These are phyloP conservation scores for Pararge aegeria DNA, from an alignment of 1,140 invertebrate genomes.

Conservation along the genomic window DNA sequence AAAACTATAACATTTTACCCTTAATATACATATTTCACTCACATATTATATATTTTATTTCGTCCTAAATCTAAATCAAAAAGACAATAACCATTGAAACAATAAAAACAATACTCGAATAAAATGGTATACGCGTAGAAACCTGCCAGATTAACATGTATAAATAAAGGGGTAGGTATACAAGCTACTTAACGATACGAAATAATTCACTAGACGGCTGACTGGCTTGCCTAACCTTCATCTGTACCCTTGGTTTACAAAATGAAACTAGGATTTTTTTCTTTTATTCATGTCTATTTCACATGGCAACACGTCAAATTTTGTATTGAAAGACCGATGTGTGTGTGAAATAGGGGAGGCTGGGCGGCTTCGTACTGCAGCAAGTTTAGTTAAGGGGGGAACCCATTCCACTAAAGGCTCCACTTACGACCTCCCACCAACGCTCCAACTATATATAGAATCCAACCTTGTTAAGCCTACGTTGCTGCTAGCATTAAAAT, in stretches of 20 bases:
- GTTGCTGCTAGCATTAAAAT: constrained; percentile 38
- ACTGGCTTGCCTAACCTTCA: background rate
- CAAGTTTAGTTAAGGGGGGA: constrained; percentile 21
- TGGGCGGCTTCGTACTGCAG: constrained; percentile 24
- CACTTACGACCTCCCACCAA: constrained; percentile 41
- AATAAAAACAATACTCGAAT: no score
- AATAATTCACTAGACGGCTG: background rate
- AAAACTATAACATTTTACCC: no score
- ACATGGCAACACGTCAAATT: constrained; percentile 17
- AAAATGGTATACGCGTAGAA: no score
- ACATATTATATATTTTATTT: no score
- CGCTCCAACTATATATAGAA: constrained; percentile 47
- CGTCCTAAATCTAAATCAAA: no score
- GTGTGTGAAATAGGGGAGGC: constrained; percentile 22
- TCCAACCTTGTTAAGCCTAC: constrained; percentile 39
- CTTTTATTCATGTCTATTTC: constrained; percentile 10
- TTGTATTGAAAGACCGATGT: constrained; percentile 36
- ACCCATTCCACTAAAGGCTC: constrained; percentile 43
- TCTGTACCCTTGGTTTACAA: background rate
- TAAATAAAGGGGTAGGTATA: background rate
- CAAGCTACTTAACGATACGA: background rate
- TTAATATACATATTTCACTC: background rate
- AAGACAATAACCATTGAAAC: no score
- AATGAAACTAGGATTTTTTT: background rate
- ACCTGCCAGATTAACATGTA: background rate